A percentile compares a stretch with the other conserved stretches of the same genome.
Conservation (phyloP, 2,797 vertebrate species). For the Malacoraja senta region DNA sequence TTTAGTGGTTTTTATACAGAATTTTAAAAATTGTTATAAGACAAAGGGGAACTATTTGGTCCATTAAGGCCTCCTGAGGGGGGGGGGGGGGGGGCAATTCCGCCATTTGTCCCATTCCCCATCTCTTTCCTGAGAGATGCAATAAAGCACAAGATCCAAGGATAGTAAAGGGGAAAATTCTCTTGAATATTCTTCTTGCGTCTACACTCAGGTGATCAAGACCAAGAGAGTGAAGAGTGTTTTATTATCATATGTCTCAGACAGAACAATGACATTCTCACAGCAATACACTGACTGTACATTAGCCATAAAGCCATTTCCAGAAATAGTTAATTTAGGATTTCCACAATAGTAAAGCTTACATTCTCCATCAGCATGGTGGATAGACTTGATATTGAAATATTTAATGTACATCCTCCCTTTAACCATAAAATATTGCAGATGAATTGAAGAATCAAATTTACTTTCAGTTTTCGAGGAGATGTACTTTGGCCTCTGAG, state of each 20-base stretch:
- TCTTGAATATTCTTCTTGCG: background rate
- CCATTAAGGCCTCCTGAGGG: no score
- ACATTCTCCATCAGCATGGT: background rate
- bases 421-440: background rate
- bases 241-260: no score
- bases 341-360: background rate
- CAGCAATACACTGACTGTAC: background rate
- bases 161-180: background rate
- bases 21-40: no score
- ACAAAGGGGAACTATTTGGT: no score
- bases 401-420: background rate
- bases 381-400: background rate
- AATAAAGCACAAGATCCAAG: background rate
- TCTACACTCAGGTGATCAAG: no score
- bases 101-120: no score
- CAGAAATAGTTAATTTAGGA: background rate
- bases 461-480: background rate
- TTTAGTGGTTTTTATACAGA: no score
- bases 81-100: no score
- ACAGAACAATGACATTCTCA: no score
- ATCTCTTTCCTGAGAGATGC: background rate
- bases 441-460: background rate
- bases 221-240: background rate
- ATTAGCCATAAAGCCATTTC: background rate
- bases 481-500: background rate